Evolutionary conservation across 2,113 vertebrate species (phyloP).

Genomic region (Scortum barcoo): DNA sequence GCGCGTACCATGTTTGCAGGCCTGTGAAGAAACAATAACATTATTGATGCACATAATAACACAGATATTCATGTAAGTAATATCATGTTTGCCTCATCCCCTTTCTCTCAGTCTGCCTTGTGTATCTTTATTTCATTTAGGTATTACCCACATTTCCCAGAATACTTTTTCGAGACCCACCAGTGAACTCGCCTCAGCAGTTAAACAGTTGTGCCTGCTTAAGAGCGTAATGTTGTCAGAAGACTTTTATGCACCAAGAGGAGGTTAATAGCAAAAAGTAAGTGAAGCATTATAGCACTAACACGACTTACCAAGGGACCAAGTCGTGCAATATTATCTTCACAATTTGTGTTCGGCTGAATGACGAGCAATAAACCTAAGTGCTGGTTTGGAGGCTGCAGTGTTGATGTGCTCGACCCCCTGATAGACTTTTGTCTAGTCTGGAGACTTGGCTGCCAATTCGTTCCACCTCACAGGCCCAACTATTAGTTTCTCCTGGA

Average conservation of each 20-base stretch:
- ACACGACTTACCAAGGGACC: background rate
- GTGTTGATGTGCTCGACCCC: conserved; percentile 27
- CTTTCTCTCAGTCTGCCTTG: background rate
- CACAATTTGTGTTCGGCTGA: conserved; percentile 40
- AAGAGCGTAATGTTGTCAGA: background rate
- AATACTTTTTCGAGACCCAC: conserved; percentile 11
- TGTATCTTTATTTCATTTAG: background rate
- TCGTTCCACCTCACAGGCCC: conserved; percentile 62
- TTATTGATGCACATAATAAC: background rate
- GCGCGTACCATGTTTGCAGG: too few relatives aligned
- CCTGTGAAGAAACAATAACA: too few relatives aligned
- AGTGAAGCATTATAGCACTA: conserved; percentile 5
- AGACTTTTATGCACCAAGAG: background rate
- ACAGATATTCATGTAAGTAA: background rate
- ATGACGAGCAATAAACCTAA: conserved; percentile 30
- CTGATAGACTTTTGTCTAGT: conserved; percentile 35
- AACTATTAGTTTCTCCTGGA: conserved; percentile 65
- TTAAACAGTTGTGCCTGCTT: background rate
- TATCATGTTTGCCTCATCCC: too few relatives aligned
- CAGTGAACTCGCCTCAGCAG: background rate
- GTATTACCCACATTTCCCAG: conserved; percentile 18
- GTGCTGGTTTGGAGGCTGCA: conserved; percentile 30
- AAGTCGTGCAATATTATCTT: conserved; percentile 26
- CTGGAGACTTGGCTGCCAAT: conserved; percentile 45
- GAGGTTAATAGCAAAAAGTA: background rate